Evolutionary conservation across 1,140 invertebrate species (phyloP).

Genomic region (Caenorhabditis latens): DNA sequence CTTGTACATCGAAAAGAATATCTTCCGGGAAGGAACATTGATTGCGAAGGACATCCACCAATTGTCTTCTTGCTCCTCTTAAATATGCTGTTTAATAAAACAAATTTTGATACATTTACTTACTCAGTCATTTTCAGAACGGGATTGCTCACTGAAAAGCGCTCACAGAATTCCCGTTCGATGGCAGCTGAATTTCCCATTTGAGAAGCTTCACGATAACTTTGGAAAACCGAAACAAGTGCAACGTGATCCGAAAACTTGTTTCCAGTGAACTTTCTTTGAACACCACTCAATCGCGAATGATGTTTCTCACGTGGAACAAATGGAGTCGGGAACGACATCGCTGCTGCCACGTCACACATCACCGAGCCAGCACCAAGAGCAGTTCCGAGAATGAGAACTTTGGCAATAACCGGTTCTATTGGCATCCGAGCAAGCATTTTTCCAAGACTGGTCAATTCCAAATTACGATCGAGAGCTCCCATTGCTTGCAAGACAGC

Average conservation of each 20-base stretch:
- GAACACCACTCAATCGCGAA: conserved; percentile 83
- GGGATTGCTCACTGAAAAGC: conserved; percentile 88
- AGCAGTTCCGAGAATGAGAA: conserved; percentile 79
- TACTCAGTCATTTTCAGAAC: conserved; percentile 91
- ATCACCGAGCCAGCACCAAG: conserved; percentile 76
- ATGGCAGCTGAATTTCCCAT: conserved; percentile 83
- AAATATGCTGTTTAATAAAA: conserved; percentile 45
- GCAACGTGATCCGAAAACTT: conserved; percentile 94
- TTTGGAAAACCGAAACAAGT: conserved; percentile 80
- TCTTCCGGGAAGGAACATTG: conserved; percentile 90
- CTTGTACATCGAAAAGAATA: conserved; percentile 83
- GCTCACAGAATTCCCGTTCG: conserved; percentile 89
- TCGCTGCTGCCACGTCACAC: conserved; percentile 89
- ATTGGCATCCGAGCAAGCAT: conserved; percentile 80
- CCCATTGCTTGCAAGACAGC: conserved; percentile 79
- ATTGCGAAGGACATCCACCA: conserved; percentile 86
- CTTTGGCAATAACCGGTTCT: conserved; percentile 80
- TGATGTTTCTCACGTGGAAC: conserved; percentile 79
- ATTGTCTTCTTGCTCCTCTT: conserved; percentile 83
- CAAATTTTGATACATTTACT: conserved; percentile 66
- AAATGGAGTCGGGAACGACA: conserved; percentile 88
- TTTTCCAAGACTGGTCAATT: conserved; percentile 79
- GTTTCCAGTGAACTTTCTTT: conserved; percentile 87
- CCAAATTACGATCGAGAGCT: conserved; percentile 79
- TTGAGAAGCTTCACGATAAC: conserved; percentile 19